These are phyloP conservation scores for Eubucco bourcierii DNA, from an alignment of 2,113 vertebrate species.

Conservation along the genomic window DNA sequence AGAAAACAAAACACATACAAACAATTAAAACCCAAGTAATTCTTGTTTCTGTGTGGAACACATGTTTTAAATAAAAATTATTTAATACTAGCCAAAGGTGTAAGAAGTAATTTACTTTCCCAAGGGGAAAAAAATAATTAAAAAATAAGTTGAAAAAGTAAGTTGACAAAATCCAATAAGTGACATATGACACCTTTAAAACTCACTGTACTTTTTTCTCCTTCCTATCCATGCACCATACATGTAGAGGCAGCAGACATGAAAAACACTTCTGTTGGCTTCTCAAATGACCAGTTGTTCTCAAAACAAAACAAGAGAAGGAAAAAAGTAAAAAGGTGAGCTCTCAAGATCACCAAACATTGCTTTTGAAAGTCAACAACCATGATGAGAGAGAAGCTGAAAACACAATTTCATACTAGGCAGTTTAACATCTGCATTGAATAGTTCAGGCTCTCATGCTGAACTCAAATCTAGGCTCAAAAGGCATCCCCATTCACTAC, in stretches of 20 bases:
- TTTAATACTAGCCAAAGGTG: neutral
- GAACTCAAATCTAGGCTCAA: neutral
- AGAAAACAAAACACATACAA: neutral
- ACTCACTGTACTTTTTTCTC: neutral
- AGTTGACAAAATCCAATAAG: neutral
- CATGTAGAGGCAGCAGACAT: neutral
- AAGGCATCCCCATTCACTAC: neutral
- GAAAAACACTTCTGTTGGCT: neutral
- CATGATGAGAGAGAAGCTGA: neutral
- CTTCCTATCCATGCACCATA: neutral
- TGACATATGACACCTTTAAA: neutral
- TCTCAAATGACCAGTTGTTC: neutral
- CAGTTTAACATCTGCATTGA: neutral
- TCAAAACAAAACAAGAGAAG: neutral
- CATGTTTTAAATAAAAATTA: neutral
- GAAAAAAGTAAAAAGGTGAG: neutral
- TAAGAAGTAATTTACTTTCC: neutral
- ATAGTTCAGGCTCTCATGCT: neutral
- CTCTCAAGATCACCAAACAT: neutral
- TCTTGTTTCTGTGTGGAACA: neutral
- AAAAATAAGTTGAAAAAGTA: neutral
- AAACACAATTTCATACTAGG: accelerated
- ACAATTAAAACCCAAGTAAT: neutral
- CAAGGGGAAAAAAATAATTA: neutral
- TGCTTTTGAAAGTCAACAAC: neutral